phyloP scores from a whole-genome alignment of 64 coral and sea anemone species.

The Montipora foliosa region DNA sequence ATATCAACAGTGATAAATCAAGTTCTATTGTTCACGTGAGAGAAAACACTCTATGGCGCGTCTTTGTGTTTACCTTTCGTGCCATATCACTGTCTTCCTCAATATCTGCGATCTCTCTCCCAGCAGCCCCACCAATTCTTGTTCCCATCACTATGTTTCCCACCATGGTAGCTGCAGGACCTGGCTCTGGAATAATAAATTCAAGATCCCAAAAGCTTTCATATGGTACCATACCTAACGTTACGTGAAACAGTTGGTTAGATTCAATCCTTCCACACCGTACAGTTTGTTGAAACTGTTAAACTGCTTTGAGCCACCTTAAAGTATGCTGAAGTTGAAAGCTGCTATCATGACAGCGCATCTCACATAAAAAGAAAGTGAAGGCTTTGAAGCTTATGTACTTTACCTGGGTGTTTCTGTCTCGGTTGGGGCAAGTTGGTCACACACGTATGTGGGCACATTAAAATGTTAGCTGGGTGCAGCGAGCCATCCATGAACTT shows the following conservation, averaged over 20 bases:
- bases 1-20: too few species aligned
- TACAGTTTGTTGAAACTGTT: too few species aligned
- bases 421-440: conserved; percentile 97
- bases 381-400: not conserved
- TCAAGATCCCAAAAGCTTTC: not conserved
- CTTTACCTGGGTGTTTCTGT: conserved; percentile 92
- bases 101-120: conserved; percentile 93
- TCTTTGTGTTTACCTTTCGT: conserved; percentile 66
- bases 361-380: not conserved
- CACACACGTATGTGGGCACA: conserved; percentile 97
- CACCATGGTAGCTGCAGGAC: conserved; percentile 95
- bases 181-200: conserved; percentile 71
- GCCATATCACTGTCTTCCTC: conserved; percentile 92
- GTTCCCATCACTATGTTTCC: conserved; percentile 97
- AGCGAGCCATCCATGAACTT: conserved; percentile 91
- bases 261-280: too few species aligned
- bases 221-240: too few species aligned
- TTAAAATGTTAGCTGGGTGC: conserved; percentile 96
- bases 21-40: too few species aligned
- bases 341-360: too few species aligned
- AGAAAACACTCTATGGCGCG: too few species aligned
- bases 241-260: too few species aligned
- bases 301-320: too few species aligned
- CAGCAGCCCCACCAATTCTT: conserved; percentile 94
- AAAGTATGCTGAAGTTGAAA: too few species aligned